Conservation (phyloP, 2,888 invertebrate species). For the Volucella inflata region DNA sequence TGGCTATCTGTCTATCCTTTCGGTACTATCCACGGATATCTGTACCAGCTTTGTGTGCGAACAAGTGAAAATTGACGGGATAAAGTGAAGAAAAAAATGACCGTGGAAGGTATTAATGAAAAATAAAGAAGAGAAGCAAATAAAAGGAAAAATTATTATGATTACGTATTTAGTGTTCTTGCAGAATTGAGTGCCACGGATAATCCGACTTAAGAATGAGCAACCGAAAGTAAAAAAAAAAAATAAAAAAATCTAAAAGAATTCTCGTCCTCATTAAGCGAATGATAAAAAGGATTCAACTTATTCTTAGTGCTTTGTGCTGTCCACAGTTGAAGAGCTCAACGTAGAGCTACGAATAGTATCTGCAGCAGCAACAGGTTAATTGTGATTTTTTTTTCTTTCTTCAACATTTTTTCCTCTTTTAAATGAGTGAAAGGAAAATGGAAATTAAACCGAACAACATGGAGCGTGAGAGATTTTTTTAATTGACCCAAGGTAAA, state of each 20-base stretch:
- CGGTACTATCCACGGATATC: not conserved
- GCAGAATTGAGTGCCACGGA: conserved; percentile 54
- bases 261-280: conserved; percentile 1
- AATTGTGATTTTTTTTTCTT: conserved; percentile 32
- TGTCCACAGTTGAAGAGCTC: conserved; percentile 19
- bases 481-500: not conserved
- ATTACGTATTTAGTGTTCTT: conserved; percentile 68
- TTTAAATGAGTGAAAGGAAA: no score
- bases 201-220: conserved; percentile 45
- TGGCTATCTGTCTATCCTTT: conserved; percentile 14
- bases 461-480: not conserved
- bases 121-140: no score
- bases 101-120: conserved; percentile 37
- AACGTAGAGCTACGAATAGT: conserved; percentile 4
- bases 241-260: not conserved
- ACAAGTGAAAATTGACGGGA: conserved; percentile 1
- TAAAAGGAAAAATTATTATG: conserved; percentile 54
- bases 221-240: conserved; percentile 13
- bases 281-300: conserved; percentile 57
- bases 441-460: no score
- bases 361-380: conserved; percentile 55
- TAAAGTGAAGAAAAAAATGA: conserved; percentile 56
- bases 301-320: not conserved
- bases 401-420: no score
- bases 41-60: conserved; percentile 11